phyloP scores from a whole-genome alignment of 2,113 vertebrate species.

The Podarcis cretensis region DNA sequence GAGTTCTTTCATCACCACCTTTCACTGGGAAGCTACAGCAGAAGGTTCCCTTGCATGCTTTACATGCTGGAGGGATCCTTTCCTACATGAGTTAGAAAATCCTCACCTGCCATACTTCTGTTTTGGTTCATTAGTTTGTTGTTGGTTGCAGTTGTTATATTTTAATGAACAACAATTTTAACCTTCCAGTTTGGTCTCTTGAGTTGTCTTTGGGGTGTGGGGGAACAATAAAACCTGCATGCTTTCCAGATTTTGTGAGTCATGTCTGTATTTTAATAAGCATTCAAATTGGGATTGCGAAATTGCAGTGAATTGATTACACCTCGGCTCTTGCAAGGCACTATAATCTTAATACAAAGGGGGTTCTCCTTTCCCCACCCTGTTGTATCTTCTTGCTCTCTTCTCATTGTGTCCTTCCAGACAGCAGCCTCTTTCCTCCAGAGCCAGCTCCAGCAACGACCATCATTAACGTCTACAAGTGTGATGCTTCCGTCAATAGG shows the following conservation, averaged over 20 bases:
- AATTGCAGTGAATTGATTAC: neutral
- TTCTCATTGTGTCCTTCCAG: neutral
- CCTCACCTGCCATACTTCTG: too few species aligned
- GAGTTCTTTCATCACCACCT: too few species aligned
- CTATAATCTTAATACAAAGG: neutral
- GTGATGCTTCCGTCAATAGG: neutral
- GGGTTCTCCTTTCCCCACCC: neutral
- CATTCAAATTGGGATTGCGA: neutral
- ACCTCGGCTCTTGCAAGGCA: too few species aligned
- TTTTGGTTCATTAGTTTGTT: too few species aligned
- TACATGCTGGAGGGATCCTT: too few species aligned
- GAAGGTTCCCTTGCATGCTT: too few species aligned
- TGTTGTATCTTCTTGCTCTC: neutral
- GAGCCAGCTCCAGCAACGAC: neutral
- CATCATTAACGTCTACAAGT: neutral
- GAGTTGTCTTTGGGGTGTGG: too few species aligned
- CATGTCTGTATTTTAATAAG: neutral
- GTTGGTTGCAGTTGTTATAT: too few species aligned
- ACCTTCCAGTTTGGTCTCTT: too few species aligned
- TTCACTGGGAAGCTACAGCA: too few species aligned
- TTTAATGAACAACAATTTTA: too few species aligned
- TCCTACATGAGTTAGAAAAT: too few species aligned
- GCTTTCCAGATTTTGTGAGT: neutral
- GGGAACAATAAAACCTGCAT: neutral
- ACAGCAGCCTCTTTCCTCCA: neutral